Evolutionary conservation across 2,888 invertebrate genomes (phyloP), one percentile per base, ranked within the genome.

Genomic region (Linnaemya tessellans): DNA sequence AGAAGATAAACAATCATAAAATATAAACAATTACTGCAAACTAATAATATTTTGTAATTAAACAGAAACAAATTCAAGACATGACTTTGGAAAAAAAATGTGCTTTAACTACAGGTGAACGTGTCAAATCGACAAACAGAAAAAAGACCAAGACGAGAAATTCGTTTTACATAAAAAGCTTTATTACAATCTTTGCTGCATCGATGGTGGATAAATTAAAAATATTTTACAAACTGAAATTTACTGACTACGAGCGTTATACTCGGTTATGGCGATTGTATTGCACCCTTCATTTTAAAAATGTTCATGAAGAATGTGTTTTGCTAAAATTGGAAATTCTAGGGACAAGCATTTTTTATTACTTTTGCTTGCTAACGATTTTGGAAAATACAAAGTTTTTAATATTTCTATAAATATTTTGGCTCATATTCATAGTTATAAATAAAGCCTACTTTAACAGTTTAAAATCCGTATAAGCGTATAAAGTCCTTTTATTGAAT

Each of bases 81-180:
- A 22, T 20, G 9, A 4, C 13, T n/a, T 3, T 38, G 22, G 3
- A 73, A 46, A 22, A 54, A 41, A 25, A n/a, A 64, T 7, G 13
- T 4, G 7, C 30, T 56, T 35, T 35, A 49, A 60, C 46, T 58
- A 11, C 77, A 77, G 77, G 71, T 80, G 46, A 65, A 80, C 80
- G 80, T 80, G 71, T 46, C 65, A 54, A 80, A 73, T 73, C 46
- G 51, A 20, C 46, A 58, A 51, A 74, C n/a, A n/a, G n/a, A 74
- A 68, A 38, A 30, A 30, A 30, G 5, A 15, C n/a, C 7, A n/a
- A 22, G 15, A n/a, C 51, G 20, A 30, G 20, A 51, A n/a, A 25
- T 60, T 70, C 30, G 20, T 54, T n/a, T 3, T 20, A 35, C 18
- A 49, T 35, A 62, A 60, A 35, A 41, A 22, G 15, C 0, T 7